Conservation (phyloP, 1,140 invertebrate species). For the Coelopa frigida region DNA sequence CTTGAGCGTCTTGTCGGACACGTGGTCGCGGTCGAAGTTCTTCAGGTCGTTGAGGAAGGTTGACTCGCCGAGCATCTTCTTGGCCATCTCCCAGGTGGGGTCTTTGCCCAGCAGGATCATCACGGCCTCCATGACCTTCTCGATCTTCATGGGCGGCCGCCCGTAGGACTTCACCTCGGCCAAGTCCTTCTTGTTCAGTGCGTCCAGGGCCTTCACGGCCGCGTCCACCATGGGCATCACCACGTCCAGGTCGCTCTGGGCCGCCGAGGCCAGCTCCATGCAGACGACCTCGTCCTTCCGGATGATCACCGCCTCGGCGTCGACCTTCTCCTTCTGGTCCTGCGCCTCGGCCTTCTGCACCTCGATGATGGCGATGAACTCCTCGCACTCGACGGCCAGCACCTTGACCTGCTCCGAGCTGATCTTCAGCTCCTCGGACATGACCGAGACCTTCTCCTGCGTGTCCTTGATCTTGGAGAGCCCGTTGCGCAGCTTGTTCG, state of each 20-base stretch:
- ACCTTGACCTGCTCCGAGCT: conserved; percentile 58
- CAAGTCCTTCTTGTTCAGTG: conserved; percentile 81
- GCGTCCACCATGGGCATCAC: conserved; percentile 80
- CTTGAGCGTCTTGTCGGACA: conserved; percentile 69
- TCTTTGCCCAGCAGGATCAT: conserved; percentile 74
- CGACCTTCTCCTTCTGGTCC: conserved; percentile 64
- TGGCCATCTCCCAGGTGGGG: conserved; percentile 77
- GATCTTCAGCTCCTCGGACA: conserved; percentile 69
- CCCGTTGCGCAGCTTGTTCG: conserved; percentile 67
- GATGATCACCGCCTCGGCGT: conserved; percentile 60
- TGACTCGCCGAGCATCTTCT: conserved; percentile 70
- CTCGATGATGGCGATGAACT: conserved; percentile 65
- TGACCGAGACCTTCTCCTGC: conserved; percentile 64
- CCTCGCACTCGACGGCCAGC: conserved; percentile 42
- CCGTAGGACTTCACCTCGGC: conserved; percentile 82
- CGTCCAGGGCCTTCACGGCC: conserved; percentile 69
- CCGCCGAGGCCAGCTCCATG: conserved; percentile 68
- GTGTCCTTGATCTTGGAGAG: conserved; percentile 73
- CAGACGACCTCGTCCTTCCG: conserved; percentile 71
- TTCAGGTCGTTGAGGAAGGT: conserved; percentile 70
- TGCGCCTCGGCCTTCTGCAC: conserved; percentile 72
- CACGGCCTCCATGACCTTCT: conserved; percentile 84
- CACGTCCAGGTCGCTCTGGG: conserved; percentile 68
- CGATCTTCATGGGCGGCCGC: conserved; percentile 72
- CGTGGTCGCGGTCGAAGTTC: conserved; percentile 82